Conservation (phyloP, 2,113 vertebrate species). For the Alosa alosa region DNA sequence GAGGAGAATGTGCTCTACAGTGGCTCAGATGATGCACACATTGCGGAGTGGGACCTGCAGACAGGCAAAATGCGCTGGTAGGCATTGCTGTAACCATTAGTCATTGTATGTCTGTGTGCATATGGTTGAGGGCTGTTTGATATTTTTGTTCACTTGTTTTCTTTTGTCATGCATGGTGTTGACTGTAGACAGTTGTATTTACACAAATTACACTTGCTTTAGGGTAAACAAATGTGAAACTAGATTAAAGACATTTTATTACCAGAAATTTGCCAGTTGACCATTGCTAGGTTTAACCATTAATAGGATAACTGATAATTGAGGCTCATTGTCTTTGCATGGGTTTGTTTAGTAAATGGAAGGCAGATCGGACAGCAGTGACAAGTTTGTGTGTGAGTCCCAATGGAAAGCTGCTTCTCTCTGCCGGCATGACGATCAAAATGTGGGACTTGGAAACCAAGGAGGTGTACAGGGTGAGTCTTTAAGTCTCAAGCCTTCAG, state of each 20-base stretch:
- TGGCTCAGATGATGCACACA: constrained; percentile 91
- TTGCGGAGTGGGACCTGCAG: constrained; percentile 91
- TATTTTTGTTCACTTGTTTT: background rate
- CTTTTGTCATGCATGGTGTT: background rate
- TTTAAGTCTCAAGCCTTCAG: background rate
- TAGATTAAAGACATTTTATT: background rate
- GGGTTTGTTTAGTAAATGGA: constrained; percentile 85
- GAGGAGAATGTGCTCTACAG: constrained; percentile 86
- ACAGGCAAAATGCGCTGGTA: constrained; percentile 88
- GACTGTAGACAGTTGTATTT: background rate
- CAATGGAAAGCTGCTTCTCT: constrained; percentile 92
- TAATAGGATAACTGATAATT: background rate
- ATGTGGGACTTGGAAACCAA: constrained; percentile 98
- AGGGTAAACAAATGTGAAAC: no score
- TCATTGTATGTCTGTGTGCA: background rate
- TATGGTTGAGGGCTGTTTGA: background rate
- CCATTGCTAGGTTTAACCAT: no score
- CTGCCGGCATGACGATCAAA: constrained; percentile 92
- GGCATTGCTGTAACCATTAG: constrained; percentile 32
- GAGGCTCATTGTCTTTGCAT: constrained; percentile 24
- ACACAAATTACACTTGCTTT: no score
- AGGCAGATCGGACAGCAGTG: constrained; percentile 87
- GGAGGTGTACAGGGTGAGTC: constrained; percentile 89
- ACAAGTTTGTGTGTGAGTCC: constrained; percentile 90
- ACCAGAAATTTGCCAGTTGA: no score